Evolutionary conservation across 2,797 vertebrate genomes (phyloP).

Genomic region (Paratrypauchen microcephalus): DNA sequence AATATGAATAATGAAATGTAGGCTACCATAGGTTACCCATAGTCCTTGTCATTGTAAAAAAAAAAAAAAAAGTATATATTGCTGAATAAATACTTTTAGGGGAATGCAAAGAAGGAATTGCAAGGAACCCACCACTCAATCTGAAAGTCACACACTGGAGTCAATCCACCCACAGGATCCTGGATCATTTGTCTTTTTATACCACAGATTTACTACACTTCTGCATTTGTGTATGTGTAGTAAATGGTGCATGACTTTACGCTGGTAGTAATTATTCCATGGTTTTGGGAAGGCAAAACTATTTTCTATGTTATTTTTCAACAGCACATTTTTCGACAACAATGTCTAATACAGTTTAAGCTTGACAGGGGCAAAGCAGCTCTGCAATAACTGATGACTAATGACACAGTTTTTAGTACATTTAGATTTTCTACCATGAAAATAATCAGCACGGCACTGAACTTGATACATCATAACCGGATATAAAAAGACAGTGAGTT

Average conservation of each 20-base stretch:
- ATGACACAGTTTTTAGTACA: no score
- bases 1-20: neutral
- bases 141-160: constrained; percentile 59
- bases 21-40: neutral
- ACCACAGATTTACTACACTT: constrained; percentile 24
- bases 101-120: constrained; percentile 55
- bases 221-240: neutral
- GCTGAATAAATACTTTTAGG: constrained; percentile 21
- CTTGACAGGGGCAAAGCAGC: no score
- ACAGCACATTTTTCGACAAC: no score
- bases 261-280: no score
- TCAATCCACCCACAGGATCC: constrained; percentile 62
- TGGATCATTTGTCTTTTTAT: constrained; percentile 55
- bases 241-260: neutral
- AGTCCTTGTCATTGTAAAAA: neutral
- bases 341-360: no score
- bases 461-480: constrained; percentile 19
- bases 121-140: constrained; percentile 60
- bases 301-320: no score
- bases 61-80: constrained; percentile 10
- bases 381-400: no score
- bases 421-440: neutral
- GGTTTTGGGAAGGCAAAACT: no score
- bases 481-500: constrained; percentile 48
- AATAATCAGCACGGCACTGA: neutral